phyloP scores from a whole-genome alignment of 2,888 invertebrate genomes.

The Imbricaverruca yamaguchii region DNA sequence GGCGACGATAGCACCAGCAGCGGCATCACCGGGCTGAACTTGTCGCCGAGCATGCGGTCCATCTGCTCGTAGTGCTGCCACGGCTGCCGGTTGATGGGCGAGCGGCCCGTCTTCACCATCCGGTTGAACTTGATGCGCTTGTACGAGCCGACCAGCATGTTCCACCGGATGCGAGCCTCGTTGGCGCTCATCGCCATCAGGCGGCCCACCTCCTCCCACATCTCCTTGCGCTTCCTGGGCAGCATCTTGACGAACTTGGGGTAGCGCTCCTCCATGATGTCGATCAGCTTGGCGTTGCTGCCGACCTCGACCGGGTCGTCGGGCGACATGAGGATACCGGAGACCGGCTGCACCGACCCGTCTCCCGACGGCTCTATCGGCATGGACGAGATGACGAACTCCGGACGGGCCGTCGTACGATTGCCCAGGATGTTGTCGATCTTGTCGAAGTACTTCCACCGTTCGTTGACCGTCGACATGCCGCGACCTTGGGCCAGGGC shows the following conservation, averaged over 20 bases:
- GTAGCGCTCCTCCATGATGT: conserved; percentile 5
- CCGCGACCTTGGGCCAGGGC: not conserved
- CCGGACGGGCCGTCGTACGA: not conserved
- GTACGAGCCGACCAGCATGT: conserved; percentile 13
- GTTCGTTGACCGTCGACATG: not conserved
- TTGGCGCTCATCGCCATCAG: not conserved
- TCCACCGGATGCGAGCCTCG: conserved; percentile 9
- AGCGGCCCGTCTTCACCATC: not conserved
- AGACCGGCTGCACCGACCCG: not conserved
- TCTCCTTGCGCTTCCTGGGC: conserved; percentile 4
- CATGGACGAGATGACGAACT: conserved; percentile 6
- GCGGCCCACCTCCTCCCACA: not conserved
- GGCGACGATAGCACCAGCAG: not conserved
- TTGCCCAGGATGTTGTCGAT: not conserved
- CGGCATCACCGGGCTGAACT: not conserved
- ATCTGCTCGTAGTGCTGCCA: conserved; percentile 9
- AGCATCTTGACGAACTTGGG: not conserved
- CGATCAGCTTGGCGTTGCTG: not conserved
- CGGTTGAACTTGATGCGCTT: not conserved
- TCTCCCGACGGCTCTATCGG: not conserved
- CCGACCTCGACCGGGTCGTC: not conserved
- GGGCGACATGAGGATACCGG: not conserved
- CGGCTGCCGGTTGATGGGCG: not conserved
- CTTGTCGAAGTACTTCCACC: not conserved
- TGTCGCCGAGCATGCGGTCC: not conserved